Base-by-base conservation (phyloP, 2,113 vertebrate species). In the Dasyprocta punctata region DNA sequence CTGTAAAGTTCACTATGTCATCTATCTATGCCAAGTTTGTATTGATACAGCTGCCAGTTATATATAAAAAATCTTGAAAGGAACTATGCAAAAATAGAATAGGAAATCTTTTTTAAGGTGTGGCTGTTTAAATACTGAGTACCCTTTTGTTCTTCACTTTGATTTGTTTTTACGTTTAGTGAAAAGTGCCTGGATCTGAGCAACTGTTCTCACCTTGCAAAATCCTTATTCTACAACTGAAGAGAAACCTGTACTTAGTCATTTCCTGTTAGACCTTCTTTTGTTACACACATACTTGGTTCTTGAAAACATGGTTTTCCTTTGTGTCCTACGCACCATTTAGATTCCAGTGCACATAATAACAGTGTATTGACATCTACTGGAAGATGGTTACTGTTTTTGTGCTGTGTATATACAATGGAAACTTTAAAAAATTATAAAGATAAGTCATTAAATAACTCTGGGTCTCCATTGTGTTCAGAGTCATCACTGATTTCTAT, bases 51-150 rank as follows among this genome's bases (percentile, higher is more conserved):
- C 6, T 82, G 2, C 14, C 47, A 17, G 28, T 78, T 77, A 12
- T 52, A 47, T 52, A 33, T 3, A 28, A 1, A 33, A 36, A 30
- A 44, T 0, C n/a, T 12, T 49, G 22, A 12, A 91, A 88, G 60
- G 10, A 4, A 49, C 11, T 30, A 5, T 16, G 16, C 3, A 38
- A 1, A n/a, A 67, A 49, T 83, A 7, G 0, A 28, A 28, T 5
- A 7, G 30, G 2, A 52, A 86, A 41, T 2, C 80, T 52, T 20
- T 49, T 73, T 85, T 47, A 67, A 33, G 5, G 44, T 49, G 20
- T 3, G 58, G 12, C 13, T 84, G 24, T 65, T 61, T 13, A 58
- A 52, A 12, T 60, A 30, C 7, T 49, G 3, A 28, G n/a, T 22
- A 5, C 69, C 8, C 20, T 69, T 88, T 65, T 3, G 2, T 16